Percentiles rank a stretch among this genome's conserved stretches.
Evolutionary conservation across 1,140 invertebrate genomes (phyloP).

Genomic region (Neodiprion virginianus): DNA sequence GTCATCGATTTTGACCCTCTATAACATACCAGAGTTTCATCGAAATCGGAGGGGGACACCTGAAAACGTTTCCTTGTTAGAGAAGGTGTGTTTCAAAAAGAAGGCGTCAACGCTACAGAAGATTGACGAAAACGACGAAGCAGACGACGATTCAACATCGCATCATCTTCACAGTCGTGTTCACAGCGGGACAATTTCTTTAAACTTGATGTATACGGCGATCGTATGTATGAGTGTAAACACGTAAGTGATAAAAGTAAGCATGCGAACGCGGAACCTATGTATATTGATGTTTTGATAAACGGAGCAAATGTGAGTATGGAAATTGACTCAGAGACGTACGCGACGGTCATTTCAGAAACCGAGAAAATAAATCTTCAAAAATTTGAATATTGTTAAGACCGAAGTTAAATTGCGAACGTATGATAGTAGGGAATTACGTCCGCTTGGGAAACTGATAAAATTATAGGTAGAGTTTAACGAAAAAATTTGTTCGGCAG

Average conservation of each 20-base stretch:
- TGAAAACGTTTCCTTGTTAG: too few relatives aligned
- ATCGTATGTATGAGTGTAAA: background rate
- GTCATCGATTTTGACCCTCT: too few relatives aligned
- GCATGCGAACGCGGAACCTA: background rate
- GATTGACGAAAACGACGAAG: background rate
- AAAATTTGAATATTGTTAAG: background rate
- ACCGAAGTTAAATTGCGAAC: background rate
- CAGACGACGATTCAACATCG: background rate
- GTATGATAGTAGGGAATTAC: conserved; percentile 8
- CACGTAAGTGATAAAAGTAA: background rate
- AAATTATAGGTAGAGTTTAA: conserved; percentile 15
- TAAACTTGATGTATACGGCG: background rate
- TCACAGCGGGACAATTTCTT: background rate
- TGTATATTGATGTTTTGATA: conserved; percentile 9
- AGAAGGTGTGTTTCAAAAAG: background rate
- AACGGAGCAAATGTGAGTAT: conserved; percentile 5
- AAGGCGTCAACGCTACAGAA: background rate
- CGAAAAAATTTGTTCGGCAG: background rate
- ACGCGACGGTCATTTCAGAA: conserved; percentile 13
- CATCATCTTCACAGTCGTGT: background rate
- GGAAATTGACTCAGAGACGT: conserved; percentile 21
- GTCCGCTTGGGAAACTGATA: conserved; percentile 14
- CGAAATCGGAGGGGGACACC: too few relatives aligned
- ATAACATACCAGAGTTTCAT: too few relatives aligned
- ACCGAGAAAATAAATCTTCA: conserved; percentile 13